Base-by-base conservation (phyloP, 2,797 vertebrate genomes). In the Ceryle rudis region DNA sequence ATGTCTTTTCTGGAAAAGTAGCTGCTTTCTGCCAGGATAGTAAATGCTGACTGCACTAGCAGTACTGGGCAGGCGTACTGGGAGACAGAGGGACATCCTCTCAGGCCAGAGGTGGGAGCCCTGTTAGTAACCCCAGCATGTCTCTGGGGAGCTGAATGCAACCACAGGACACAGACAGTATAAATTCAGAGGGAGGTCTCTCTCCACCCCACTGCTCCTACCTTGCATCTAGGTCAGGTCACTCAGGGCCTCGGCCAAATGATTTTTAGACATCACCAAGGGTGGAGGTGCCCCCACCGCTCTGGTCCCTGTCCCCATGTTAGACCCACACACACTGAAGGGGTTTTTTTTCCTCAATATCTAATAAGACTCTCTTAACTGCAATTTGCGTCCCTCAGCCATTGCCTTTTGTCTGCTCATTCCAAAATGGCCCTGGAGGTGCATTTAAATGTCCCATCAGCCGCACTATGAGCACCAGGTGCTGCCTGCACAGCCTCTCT, bases 1-100 rank as follows among this genome's bases (percentile, higher is more conserved):
- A 6, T 10, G n/a, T 84, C 13, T 91, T 92, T 94, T 91, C 96
- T 90, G 51, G 94, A 93, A 81, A 90, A 81, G 41, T 15, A 11
- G 46, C 52, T 62, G 73, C 52, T 82, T 90, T 86, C 62, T 89
- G 86, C 67, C 60, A 41, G 86, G 47, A 42, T 1, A 85, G 72
- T 60, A 87, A 85, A 73, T 14, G 37, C 75, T 93, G 84, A 91
- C 46, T 64, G 60, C 9, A 16, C 29, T 79, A 52, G 86, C 62
- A 54, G 25, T 21, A 33, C 52, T 54, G 14, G 65, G 20, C 35
- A 55, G 29, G 39, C 82, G 37, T 14, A 21, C 35, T 57, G 69
- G 23, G 83, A 81, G 54, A 21, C 41, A 51, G n/a, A 60, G 46
- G 18, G 35, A 35, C 47, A 33, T 82, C 47, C 60, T 73, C 28